phyloP scores from a whole-genome alignment of 2,797 vertebrate genomes.

The Phyllotis vaccarum region DNA sequence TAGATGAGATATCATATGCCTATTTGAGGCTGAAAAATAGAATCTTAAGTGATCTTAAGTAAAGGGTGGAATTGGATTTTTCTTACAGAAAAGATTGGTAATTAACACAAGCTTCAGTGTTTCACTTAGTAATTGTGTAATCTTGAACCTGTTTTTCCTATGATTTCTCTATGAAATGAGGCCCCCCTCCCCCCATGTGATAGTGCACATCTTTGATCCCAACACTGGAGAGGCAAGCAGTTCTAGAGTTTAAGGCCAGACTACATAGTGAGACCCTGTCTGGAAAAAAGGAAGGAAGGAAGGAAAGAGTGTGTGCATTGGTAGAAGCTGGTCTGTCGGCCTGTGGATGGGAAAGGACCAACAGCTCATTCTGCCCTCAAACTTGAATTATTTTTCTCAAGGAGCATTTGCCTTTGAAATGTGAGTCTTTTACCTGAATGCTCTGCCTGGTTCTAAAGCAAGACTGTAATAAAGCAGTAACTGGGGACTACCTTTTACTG shows the following conservation, averaged over 20 bases:
- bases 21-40: background rate
- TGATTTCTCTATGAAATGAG: background rate
- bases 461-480: background rate
- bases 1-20: no score
- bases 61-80: background rate
- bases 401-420: slow-evolving; percentile 55
- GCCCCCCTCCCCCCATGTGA: fast-evolving
- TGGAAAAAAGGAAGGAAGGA: no score
- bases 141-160: background rate
- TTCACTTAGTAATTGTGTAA: background rate
- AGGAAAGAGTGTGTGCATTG: background rate
- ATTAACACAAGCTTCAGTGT: background rate
- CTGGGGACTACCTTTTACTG: background rate
- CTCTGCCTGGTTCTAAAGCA: slow-evolving; percentile 31
- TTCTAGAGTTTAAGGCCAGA: background rate
- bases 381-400: background rate
- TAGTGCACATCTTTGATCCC: background rate
- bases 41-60: background rate
- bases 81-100: background rate
- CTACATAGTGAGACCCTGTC: background rate
- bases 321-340: background rate
- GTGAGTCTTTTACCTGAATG: slow-evolving; percentile 45
- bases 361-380: background rate
- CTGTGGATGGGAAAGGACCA: background rate
- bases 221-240: background rate